phyloP scores from a whole-genome alignment of 2,797 vertebrate species.

The Sebastes melanostomus region DNA sequence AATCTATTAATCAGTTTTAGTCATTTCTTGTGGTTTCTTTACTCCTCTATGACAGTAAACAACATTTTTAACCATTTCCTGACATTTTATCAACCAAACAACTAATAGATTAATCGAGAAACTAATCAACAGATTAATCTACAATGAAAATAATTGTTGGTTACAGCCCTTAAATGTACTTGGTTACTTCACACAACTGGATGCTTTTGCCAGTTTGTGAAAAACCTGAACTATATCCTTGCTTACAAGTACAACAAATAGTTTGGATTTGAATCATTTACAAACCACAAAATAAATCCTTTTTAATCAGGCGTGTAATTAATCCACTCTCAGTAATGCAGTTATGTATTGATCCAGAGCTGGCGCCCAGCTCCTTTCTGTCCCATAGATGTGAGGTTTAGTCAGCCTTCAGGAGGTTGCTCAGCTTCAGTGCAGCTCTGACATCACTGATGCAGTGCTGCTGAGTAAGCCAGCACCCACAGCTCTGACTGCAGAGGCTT shows the following conservation, averaged over 20 bases:
- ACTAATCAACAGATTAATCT: too few species aligned
- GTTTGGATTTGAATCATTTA: background rate
- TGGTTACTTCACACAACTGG: background rate
- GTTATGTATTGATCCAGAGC: constrained; percentile 9
- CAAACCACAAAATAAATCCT: background rate
- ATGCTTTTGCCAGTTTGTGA: background rate
- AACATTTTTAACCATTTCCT: too few species aligned
- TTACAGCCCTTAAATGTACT: too few species aligned
- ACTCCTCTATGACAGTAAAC: too few species aligned
- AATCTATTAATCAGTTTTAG: too few species aligned
- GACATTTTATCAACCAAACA: too few species aligned
- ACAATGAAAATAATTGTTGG: too few species aligned
- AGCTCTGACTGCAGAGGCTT: constrained; percentile 48
- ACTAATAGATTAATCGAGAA: too few species aligned
- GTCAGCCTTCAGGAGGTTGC: constrained; percentile 6
- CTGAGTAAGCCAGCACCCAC: constrained; percentile 18
- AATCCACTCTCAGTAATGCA: background rate
- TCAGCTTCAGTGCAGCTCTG: constrained; percentile 44
- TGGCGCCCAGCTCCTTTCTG: background rate
- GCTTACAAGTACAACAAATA: background rate
- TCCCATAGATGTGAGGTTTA: background rate
- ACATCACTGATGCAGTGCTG: constrained; percentile 71
- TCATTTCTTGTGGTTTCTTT: too few species aligned
- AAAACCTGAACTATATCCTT: background rate
- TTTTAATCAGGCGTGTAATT: background rate